These are phyloP conservation scores for Pocillopora verrucosa DNA, from an alignment of 64 coral and sea anemone genomes.

Conservation along the genomic window DNA sequence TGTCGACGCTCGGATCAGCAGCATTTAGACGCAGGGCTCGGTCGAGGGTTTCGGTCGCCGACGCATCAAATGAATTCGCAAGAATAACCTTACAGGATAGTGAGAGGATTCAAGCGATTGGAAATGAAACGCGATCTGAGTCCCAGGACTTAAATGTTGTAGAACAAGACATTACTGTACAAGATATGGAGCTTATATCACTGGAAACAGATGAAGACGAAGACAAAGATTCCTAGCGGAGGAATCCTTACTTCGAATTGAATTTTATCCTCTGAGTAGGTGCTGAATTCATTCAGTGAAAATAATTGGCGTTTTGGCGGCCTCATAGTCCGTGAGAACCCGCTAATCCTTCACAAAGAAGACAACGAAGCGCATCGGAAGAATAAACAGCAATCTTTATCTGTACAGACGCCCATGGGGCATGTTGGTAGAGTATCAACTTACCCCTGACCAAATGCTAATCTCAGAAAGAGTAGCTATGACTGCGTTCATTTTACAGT, in stretches of 20 bases:
- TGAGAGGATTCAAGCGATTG: constrained; percentile 15
- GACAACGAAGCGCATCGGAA: neutral
- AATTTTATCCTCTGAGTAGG: constrained; percentile 25
- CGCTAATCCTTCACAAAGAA: neutral
- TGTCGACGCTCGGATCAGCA: constrained; percentile 83
- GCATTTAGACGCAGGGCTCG: constrained; percentile 18
- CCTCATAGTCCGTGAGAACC: constrained; percentile 26
- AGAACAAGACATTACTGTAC: constrained; percentile 70
- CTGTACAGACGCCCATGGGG: neutral
- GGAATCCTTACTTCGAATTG: neutral
- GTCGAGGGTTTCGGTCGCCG: neutral
- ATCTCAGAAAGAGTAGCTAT: constrained; percentile 14
- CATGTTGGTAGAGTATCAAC: neutral
- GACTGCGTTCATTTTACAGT: constrained; percentile 19
- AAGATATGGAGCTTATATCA: constrained; percentile 96
- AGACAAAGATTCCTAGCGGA: constrained; percentile 90
- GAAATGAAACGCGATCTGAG: constrained; percentile 15
- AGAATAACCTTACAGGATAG: constrained; percentile 51
- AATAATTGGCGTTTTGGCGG: neutral
- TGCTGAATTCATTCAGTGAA: constrained; percentile 11
- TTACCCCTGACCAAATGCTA: constrained; percentile 9
- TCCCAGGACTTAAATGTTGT: constrained; percentile 47
- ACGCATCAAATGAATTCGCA: constrained; percentile 66
- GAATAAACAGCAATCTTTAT: neutral
- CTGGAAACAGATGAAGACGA: constrained; percentile 89